phyloP scores from a whole-genome alignment of 2,797 vertebrate genomes.

The Takifugu rubripes region DNA sequence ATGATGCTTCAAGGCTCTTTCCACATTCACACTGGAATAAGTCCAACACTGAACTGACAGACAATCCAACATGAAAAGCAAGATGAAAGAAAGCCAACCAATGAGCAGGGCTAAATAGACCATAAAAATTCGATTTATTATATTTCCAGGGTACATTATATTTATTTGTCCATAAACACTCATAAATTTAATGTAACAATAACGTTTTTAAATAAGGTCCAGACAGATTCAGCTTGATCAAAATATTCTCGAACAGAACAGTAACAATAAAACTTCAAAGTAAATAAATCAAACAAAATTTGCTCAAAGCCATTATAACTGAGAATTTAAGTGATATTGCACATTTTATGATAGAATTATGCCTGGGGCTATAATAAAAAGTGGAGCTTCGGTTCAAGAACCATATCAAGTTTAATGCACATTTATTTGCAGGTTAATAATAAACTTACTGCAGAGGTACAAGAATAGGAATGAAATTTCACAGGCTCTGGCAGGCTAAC shows the following conservation, averaged over 20 bases:
- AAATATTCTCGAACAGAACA: slow-evolving; percentile 57
- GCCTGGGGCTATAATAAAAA: slow-evolving; percentile 15
- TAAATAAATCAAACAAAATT: slow-evolving; percentile 69
- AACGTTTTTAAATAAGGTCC: slow-evolving; percentile 73
- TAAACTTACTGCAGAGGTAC: slow-evolving; percentile 74
- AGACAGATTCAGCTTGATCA: slow-evolving; percentile 66
- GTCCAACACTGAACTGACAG: slow-evolving; percentile 19
- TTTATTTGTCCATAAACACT: slow-evolving; percentile 78
- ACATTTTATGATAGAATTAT: slow-evolving; percentile 72
- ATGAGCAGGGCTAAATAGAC: slow-evolving; percentile 79
- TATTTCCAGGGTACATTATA: slow-evolving; percentile 84
- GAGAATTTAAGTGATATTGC: slow-evolving; percentile 77
- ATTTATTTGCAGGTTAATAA: slow-evolving; percentile 83
- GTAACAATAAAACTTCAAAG: slow-evolving; percentile 71
- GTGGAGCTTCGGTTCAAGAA: slow-evolving; percentile 53
- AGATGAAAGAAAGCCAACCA: slow-evolving; percentile 73
- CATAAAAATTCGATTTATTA: slow-evolving; percentile 82
- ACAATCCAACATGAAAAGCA: slow-evolving; percentile 72
- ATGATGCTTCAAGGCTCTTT: slow-evolving; percentile 35
- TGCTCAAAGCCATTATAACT: slow-evolving; percentile 69
- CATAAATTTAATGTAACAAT: slow-evolving; percentile 79
- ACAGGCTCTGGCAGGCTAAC: slow-evolving; percentile 65
- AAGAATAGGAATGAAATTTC: slow-evolving; percentile 71
- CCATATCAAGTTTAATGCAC: slow-evolving; percentile 79
- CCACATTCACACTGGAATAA: slow-evolving; percentile 26